Percentiles rank a stretch among this genome's conserved stretches.
phyloP scores from a whole-genome alignment of 2,797 vertebrate genomes.

The Poeciliopsis infans region DNA sequence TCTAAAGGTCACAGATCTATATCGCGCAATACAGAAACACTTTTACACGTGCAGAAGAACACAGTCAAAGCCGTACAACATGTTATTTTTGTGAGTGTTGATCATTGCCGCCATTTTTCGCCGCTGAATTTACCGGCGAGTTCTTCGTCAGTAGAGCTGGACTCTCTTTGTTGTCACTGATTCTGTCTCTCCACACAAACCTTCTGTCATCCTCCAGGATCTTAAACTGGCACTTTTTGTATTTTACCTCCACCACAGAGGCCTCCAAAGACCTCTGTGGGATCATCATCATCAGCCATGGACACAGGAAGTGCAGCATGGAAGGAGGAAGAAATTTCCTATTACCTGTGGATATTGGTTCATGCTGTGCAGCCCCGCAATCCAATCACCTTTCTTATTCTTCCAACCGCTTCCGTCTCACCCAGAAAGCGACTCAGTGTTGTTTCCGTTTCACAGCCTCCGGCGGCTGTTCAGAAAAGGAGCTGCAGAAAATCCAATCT shows the following conservation, averaged over 20 bases:
- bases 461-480: background rate
- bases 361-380: slow-evolving; percentile 70
- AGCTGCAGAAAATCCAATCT: background rate
- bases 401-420: slow-evolving; percentile 24
- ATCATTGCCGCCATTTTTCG: background rate
- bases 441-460: background rate
- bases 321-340: slow-evolving; percentile 61
- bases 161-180: background rate
- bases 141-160: background rate
- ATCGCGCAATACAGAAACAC: background rate
- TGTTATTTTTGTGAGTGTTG: background rate
- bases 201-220: background rate
- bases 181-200: slow-evolving; percentile 2
- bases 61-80: background rate
- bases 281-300: slow-evolving; percentile 1
- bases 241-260: slow-evolving; percentile 36
- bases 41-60: background rate
- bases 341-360: slow-evolving; percentile 81
- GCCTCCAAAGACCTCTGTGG: background rate
- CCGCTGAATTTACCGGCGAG: too few species aligned
- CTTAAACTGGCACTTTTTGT: slow-evolving; percentile 12
- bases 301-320: slow-evolving; percentile 35
- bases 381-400: slow-evolving; percentile 67
- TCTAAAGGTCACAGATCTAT: slow-evolving; percentile 54
- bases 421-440: slow-evolving; percentile 26